Base-by-base conservation (phyloP, 1,140 invertebrate species). In the Cephus cinctus region DNA sequence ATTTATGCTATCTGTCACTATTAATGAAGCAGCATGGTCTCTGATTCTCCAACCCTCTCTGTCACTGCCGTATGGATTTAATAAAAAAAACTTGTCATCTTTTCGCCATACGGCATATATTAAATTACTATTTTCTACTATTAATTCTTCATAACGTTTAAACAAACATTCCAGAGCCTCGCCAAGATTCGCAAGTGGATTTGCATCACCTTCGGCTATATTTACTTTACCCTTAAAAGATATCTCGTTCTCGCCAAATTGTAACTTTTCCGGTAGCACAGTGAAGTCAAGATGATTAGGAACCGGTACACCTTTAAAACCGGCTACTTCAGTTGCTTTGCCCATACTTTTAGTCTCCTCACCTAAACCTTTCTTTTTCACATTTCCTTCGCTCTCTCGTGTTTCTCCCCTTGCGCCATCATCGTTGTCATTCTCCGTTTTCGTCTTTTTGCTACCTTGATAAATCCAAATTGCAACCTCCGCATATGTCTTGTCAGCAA, bases 61-160 rank as follows among this genome's bases (percentile, higher is more conserved):
- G 19, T 70, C 63, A 32, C 41, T 54, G 0, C 75, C 75, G 15
- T 77, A 75, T 22, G 69, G 59, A 61, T 77, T 75, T 14, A 77
- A 71, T 0, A 74, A 3, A 20, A 51, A 65, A 40, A 60, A 76
- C 11, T 56, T 52, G 0, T 42, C 43, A 22, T 49, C 45, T 0
- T 56, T 23, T 14, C 61, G 69, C 67, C 67, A 76, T 19, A 75
- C 35, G 1, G 52, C 57, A 11, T 70, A 77, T 42, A 59, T 61
- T 15, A 72, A 41, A 4, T 48, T 52, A 4, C 63, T 67, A 45
- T 71, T 71, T 46, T 76, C 73, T 5, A 77, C 22, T 0, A 75
- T 45, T 6, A 68, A 11, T 38, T 71, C 53, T 18, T 56, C 14
- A 5, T 61, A 65, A 6, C 42, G 31, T 14, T 63, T 30, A 18